These are phyloP conservation scores for Cryptotermes secundus DNA, from an alignment of 1,140 invertebrate genomes.

Conservation along the genomic window DNA sequence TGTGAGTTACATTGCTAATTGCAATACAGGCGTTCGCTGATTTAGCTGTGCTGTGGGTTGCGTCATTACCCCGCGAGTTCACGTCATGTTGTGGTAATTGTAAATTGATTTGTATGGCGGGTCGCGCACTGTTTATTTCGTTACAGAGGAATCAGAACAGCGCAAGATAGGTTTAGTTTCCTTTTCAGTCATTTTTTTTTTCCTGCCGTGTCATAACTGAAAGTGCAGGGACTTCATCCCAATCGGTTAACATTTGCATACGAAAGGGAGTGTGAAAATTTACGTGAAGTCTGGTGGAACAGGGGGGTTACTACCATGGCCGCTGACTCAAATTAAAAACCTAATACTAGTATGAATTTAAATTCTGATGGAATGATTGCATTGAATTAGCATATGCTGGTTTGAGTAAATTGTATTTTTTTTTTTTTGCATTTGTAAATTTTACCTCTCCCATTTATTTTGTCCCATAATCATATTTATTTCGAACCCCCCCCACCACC, in stretches of 20 bases:
- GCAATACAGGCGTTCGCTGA: no score
- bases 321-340: background rate
- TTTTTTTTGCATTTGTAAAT: conserved; percentile 10
- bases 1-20: no score
- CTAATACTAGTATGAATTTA: background rate
- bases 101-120: background rate
- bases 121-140: background rate
- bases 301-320: background rate
- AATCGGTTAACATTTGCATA: background rate
- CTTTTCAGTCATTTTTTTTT: background rate
- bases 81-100: background rate
- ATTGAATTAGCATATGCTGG: background rate
- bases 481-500: background rate
- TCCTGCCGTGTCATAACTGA: background rate
- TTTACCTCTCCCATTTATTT: background rate
- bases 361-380: background rate
- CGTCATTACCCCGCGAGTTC: no score
- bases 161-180: background rate
- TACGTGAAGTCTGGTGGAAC: background rate
- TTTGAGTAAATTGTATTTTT: background rate
- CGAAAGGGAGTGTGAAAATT: background rate
- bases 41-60: no score
- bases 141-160: background rate
- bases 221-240: background rate
- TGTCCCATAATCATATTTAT: background rate